Evolutionary conservation across 2,113 vertebrate genomes (phyloP), one percentile per base, ranked within the genome.

Genomic region (Oryzias melastigma): DNA sequence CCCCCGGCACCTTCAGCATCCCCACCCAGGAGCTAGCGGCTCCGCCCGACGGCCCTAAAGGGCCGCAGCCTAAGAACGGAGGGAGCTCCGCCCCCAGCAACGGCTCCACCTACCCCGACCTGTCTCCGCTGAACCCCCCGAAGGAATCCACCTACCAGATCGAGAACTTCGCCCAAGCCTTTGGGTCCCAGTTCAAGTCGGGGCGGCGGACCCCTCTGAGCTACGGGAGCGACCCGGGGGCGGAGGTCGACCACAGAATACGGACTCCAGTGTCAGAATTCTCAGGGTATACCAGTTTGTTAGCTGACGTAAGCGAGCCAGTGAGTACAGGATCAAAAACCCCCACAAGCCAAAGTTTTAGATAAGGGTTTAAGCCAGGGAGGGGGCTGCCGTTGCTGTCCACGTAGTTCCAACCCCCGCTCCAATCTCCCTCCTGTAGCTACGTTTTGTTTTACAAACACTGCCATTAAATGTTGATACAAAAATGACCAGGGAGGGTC

Each of bases 221-320:
- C 87, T 99, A 96, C 77, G 90, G 94, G 81, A 76, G 84, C 75
- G 95, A 95, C 92, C 94, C 95, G 63, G 94, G 82, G 58, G 91
- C 80, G 89, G 94, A 87, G 91, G 95, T 95, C 73, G 95, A 98
- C 91, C 95, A 95, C 87, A 91, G 95, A 90, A 93, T 96, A 93
- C 94, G 95, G 94, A 98, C 96, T 95, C 94, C 96, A 70, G 94
- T 96, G 90, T 95, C 96, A 92, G 97, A 99, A 95, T 98, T 98
- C 96, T 99, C 97, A 99, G 97, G 97, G 95, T 99, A 96, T 94
- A 94, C 94, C 93, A 96, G 94, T 91, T 95, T 99, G 94, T 95
- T 99, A 94, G 95, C 96, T 92, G 97, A 98, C 87, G 95, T 97
- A 80, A 94, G 89, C 77, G 96, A 98, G 95, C 94, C 97, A 93